Percentiles rank a stretch among this genome's conserved stretches.
These are phyloP conservation scores for Bombus waltoni DNA, from an alignment of 1,140 invertebrate genomes.

Conservation along the genomic window DNA sequence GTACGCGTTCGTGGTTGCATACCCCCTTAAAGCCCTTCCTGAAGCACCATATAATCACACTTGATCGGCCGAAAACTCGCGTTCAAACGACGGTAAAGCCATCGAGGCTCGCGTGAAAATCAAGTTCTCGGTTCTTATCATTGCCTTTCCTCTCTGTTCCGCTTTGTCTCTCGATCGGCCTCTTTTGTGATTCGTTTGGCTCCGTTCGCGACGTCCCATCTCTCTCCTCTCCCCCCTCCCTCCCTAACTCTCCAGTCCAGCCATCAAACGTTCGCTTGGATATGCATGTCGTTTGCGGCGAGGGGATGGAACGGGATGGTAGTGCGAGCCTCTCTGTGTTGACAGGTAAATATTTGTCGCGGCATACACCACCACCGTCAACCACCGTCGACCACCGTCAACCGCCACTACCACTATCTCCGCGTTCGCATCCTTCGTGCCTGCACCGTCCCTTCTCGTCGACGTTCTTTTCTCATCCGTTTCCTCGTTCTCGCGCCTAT, in stretches of 20 bases:
- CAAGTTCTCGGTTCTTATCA: constrained; percentile 55
- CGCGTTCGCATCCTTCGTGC: constrained; percentile 64
- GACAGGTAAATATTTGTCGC: constrained; percentile 81
- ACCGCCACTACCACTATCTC: constrained; percentile 60
- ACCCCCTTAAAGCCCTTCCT: neutral
- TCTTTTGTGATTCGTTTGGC: constrained; percentile 69
- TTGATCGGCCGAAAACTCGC: neutral
- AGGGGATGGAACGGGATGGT: constrained; percentile 61
- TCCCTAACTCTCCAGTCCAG: constrained; percentile 23
- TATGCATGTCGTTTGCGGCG: constrained; percentile 74
- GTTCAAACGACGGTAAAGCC: no score
- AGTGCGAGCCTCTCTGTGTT: constrained; percentile 76
- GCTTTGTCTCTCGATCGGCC: constrained; percentile 61
- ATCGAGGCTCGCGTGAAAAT: constrained; percentile 30
- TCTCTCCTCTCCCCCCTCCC: neutral
- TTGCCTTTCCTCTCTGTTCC: constrained; percentile 21
- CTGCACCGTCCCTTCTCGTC: constrained; percentile 7
- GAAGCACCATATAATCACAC: no score
- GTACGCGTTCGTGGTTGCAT: neutral
- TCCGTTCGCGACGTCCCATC: constrained; percentile 25
- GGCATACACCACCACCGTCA: constrained; percentile 77
- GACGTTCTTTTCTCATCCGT: neutral
- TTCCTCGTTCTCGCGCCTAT: constrained; percentile 31
- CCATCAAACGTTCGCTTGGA: constrained; percentile 66
- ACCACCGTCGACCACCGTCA: constrained; percentile 63